phyloP scores from a whole-genome alignment of 2,888 invertebrate species.

The Tenthredo livida region DNA sequence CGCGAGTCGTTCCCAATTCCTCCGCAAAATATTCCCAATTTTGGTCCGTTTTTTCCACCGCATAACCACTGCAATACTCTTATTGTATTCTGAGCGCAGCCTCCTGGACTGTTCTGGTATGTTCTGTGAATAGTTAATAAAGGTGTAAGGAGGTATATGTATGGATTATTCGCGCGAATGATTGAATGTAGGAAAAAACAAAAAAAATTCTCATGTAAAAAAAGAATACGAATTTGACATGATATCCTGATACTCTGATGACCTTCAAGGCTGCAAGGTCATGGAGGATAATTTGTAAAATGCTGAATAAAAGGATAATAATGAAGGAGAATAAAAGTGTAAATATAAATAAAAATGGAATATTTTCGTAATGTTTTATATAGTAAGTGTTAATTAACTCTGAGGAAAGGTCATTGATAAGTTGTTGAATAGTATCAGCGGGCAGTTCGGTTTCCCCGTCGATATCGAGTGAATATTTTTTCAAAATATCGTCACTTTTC shows the following conservation, averaged over 20 bases:
- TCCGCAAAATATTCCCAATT: constrained; percentile 69
- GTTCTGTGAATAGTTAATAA: constrained; percentile 60
- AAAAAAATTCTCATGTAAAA: background rate
- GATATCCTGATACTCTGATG: background rate
- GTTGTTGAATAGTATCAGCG: constrained; percentile 66
- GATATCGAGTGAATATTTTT: constrained; percentile 69
- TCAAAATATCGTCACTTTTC: constrained; percentile 66
- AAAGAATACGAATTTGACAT: background rate
- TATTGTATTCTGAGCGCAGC: constrained; percentile 72
- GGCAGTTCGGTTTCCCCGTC: constrained; percentile 73
- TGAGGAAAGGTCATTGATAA: constrained; percentile 66
- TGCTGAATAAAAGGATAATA: background rate
- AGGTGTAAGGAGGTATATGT: background rate
- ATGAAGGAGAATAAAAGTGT: background rate
- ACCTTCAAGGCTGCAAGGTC: background rate
- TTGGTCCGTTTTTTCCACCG: constrained; percentile 61
- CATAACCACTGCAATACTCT: constrained; percentile 73
- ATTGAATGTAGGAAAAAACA: too few relatives aligned
- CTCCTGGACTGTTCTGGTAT: constrained; percentile 68
- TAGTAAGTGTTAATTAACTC: constrained; percentile 64
- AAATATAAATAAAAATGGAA: background rate
- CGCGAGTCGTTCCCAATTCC: constrained; percentile 74
- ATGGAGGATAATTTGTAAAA: background rate
- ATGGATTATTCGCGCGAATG: background rate
- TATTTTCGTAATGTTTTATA: constrained; percentile 13